phyloP scores from a whole-genome alignment of 2,888 invertebrate species.

The Osmoderma eremita region DNA sequence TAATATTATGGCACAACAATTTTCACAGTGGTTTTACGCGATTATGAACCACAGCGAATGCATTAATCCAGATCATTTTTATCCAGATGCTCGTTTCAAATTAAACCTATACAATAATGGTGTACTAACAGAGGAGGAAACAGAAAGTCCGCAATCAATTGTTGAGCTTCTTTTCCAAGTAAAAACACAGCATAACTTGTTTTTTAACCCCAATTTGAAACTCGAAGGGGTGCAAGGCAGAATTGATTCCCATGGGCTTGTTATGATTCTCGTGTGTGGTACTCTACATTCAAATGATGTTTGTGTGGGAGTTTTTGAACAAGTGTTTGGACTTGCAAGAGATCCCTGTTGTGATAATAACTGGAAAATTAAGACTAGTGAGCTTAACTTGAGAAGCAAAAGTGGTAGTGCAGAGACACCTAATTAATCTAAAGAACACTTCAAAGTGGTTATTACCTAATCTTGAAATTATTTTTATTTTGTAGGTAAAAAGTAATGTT shows the following conservation, averaged over 20 bases:
- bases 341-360: conserved; percentile 73
- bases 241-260: conserved; percentile 71
- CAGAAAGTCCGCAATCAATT: conserved; percentile 58
- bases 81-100: conserved; percentile 65
- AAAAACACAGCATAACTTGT: conserved; percentile 63
- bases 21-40: conserved; percentile 69
- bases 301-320: conserved; percentile 73
- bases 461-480: conserved; percentile 11
- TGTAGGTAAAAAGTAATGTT: not conserved
- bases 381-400: conserved; percentile 63
- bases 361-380: conserved; percentile 74
- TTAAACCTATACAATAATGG: conserved; percentile 55
- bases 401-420: conserved; percentile 44
- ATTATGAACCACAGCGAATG: conserved; percentile 61
- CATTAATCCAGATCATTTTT: conserved; percentile 67
- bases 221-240: conserved; percentile 69
- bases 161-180: conserved; percentile 60
- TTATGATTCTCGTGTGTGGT: conserved; percentile 71
- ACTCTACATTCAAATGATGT: conserved; percentile 67
- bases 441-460: conserved; percentile 39
- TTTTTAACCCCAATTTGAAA: conserved; percentile 71
- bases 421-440: conserved; percentile 43
- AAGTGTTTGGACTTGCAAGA: conserved; percentile 71
- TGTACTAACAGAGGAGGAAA: conserved; percentile 51
- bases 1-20: conserved; percentile 66